Conservation (phyloP, 1,140 invertebrate genomes). For the Chionoecetes opilio region DNA sequence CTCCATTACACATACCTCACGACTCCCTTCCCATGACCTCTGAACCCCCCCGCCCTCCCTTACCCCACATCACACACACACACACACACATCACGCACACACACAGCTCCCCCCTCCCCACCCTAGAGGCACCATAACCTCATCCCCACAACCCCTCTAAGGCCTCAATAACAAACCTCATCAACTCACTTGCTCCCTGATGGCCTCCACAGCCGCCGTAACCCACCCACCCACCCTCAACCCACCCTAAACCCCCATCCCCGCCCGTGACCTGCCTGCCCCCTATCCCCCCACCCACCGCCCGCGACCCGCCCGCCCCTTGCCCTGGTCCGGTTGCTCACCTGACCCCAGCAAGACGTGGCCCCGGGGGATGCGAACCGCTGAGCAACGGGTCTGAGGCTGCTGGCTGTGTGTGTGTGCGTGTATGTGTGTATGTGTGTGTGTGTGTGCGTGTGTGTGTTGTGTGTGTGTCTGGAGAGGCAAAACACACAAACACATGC, state of each 20-base stretch:
- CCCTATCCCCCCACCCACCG: neutral
- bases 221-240: neutral
- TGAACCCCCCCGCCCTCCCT: neutral
- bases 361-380: neutral
- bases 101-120: no score
- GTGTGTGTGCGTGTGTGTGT: no score
- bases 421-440: no score
- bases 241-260: neutral
- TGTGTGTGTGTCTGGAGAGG: no score
- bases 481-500: no score
- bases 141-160: neutral
- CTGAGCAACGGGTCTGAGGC: neutral
- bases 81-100: neutral
- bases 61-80: neutral
- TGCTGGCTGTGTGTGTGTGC: no score
- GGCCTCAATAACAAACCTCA: neutral
- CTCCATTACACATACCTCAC: neutral
- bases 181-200: neutral
- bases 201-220: neutral
- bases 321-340: neutral
- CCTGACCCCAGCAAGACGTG: constrained; percentile 13
- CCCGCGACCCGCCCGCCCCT: neutral
- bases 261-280: neutral
- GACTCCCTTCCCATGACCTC: constrained; percentile 12
- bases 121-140: neutral